phyloP scores from a whole-genome alignment of 2,113 vertebrate species.

The Tyto alba region DNA sequence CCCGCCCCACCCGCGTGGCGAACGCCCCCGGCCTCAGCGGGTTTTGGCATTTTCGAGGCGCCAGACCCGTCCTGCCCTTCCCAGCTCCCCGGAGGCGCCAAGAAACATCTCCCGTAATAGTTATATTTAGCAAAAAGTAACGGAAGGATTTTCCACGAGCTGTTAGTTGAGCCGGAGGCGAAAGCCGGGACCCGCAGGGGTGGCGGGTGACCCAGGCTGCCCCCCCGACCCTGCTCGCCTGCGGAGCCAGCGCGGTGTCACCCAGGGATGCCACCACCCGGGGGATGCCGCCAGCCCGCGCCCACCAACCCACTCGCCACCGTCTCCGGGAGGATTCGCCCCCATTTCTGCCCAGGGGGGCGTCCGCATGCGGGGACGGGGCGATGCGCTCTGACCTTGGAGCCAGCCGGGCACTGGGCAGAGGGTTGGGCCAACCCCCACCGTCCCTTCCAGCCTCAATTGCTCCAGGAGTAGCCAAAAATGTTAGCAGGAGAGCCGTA shows the following conservation, averaged over 20 bases:
- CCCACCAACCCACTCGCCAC: rapidly evolving
- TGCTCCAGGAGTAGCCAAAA: neutral
- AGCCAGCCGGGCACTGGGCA: no score
- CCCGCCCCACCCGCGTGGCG: neutral
- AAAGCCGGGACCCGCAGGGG: neutral
- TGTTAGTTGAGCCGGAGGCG: neutral
- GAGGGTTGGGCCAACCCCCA: no score
- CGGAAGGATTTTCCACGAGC: neutral
- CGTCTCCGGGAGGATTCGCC: neutral
- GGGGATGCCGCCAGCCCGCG: rapidly evolving
- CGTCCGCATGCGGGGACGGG: rapidly evolving
- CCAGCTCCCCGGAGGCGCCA: neutral
- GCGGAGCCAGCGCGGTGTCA: neutral
- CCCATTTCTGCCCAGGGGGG: neutral
- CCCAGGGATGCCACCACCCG: neutral
- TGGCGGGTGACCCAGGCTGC: neutral
- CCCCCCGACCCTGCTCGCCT: neutral
- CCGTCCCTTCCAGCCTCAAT: neutral
- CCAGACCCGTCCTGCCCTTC: neutral
- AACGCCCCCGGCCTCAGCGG: neutral
- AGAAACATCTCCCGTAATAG: neutral
- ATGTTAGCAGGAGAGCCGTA: neutral
- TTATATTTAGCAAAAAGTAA: neutral
- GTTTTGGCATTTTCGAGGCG: neutral
- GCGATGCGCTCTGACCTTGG: no score